Evolutionary conservation across 2,797 vertebrate species (phyloP), one percentile per base, ranked within the genome.

Genomic region (Anabacerthia variegaticeps): DNA sequence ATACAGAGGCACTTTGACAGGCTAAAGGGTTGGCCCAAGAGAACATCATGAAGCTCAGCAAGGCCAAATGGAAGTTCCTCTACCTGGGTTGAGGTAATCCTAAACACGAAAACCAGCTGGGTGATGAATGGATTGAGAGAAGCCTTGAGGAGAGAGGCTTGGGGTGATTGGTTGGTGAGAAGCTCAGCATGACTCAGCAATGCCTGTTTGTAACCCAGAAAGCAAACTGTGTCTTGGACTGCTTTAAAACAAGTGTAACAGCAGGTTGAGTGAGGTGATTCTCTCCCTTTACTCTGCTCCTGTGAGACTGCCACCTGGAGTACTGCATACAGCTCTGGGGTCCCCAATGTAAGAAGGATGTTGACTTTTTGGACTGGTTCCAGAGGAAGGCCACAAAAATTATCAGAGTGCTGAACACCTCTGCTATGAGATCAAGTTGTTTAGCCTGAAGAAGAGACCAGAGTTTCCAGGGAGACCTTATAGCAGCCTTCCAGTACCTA

Each of bases 61-160:
- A 36, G 22, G 21, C 0, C 5, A 54, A 34, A 44, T 58, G 22
- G 9, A 59, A 41, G 7, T 27, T 72, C 14, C 7, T 32, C 3
- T 9, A 36, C 6, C 1, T 66, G 46, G 6, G 1, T 6, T 30
- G 14, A 8, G 20, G 4, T 14, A 27, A 61, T 44, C 36, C 2
- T 41, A 61, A 49, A 34, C 3, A 14, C 3, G 3, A 22, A 30
- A 59, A 67, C 10, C 10, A 13, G 6, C 17, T 67, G 36, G 10
- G 11, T 10, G 7, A 17, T 44, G 32, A 73, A 7, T 18, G 5
- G 6, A 34, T 20, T 72, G 23, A 72, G 23, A 77, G 7, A 36
- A 12, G 8, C 23, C 7, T 26, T 30, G 1, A 3, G 9, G 18
- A 49, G 28, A 23, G 34, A 12, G 5, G 12, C 13, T 15, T 67